phyloP scores from a whole-genome alignment of 2,797 vertebrate genomes.

The Danio jaintianensis region DNA sequence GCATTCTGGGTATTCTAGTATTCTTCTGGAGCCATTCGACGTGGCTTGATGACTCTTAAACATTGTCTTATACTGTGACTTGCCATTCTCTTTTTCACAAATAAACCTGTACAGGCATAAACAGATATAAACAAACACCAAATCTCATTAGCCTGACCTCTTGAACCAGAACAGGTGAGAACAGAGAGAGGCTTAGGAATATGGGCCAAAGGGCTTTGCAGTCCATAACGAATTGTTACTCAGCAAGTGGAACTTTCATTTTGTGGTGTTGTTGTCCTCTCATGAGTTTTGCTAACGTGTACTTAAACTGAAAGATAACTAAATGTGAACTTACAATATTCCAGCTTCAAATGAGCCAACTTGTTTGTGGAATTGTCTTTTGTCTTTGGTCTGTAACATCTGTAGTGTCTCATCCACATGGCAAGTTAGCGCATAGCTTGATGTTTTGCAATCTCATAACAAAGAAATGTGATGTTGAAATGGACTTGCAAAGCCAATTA shows the following conservation, averaged over 20 bases:
- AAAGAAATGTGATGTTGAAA: conserved; percentile 35
- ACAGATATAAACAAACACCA: conserved; percentile 13
- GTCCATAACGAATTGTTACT: conserved; percentile 26
- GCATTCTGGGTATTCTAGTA: conserved; percentile 13
- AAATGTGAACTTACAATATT: conserved; percentile 28
- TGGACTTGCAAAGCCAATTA: conserved; percentile 37
- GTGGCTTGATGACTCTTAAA: conserved; percentile 23
- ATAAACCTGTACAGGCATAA: conserved; percentile 22
- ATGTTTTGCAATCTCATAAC: conserved; percentile 3
- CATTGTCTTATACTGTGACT: conserved; percentile 41
- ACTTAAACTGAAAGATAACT: conserved; percentile 21
- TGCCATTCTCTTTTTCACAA: conserved; percentile 35
- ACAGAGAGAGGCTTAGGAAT: conserved; percentile 24
- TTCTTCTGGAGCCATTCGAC: conserved; percentile 17
- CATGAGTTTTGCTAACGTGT: conserved; percentile 20
- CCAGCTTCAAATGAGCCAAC: conserved; percentile 30
- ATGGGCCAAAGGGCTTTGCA: conserved; percentile 28
- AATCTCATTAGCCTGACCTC: conserved; percentile 24
- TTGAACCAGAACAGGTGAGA: conserved; percentile 3
- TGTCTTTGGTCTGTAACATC: conserved; percentile 23
- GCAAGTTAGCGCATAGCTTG: conserved; percentile 34
- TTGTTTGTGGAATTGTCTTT: conserved; percentile 45
- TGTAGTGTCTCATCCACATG: conserved; percentile 29
- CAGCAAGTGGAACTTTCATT: conserved; percentile 36
- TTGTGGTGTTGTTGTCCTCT: conserved; percentile 41